Conservation (phyloP, 64 coral and sea anemone genomes). For the Dendronephthya gigantea region DNA sequence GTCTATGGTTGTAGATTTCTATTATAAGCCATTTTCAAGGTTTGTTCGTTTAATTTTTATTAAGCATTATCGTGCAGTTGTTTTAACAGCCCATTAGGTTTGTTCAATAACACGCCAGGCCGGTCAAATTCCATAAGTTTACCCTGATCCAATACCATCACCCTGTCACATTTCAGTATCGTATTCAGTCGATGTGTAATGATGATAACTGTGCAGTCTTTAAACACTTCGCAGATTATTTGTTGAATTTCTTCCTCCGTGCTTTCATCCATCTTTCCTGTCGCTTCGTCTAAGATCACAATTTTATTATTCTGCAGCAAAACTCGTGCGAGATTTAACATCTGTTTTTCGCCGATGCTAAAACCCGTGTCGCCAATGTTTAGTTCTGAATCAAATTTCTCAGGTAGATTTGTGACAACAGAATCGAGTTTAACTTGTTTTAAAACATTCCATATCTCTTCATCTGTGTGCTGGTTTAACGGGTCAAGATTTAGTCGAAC, state of each 20-base stretch:
- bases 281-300: conserved; percentile 40
- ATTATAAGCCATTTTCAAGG: too few relatives aligned
- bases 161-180: conserved; percentile 28
- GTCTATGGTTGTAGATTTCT: too few relatives aligned
- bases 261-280: conserved; percentile 34
- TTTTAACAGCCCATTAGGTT: not conserved
- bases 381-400: conserved; percentile 8
- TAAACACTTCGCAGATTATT: conserved; percentile 24
- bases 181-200: conserved; percentile 38
- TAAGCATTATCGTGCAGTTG: too few relatives aligned
- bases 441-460: conserved; percentile 38
- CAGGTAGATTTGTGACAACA: conserved; percentile 5
- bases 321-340: conserved; percentile 44
- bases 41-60: too few relatives aligned
- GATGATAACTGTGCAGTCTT: conserved; percentile 39
- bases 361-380: conserved; percentile 32
- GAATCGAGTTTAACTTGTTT: conserved; percentile 24
- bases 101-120: too few relatives aligned
- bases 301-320: conserved; percentile 32
- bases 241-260: conserved; percentile 40
- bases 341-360: conserved; percentile 43
- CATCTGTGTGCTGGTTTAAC: conserved; percentile 30
- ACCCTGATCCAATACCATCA: conserved; percentile 27
- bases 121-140: too few relatives aligned
- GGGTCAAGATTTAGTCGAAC: conserved; percentile 51